A percentile compares a stretch with the other conserved stretches of the same genome.
phyloP scores from a whole-genome alignment of 53 echinoderm and acorn worm genomes.

The Henricia sp. region DNA sequence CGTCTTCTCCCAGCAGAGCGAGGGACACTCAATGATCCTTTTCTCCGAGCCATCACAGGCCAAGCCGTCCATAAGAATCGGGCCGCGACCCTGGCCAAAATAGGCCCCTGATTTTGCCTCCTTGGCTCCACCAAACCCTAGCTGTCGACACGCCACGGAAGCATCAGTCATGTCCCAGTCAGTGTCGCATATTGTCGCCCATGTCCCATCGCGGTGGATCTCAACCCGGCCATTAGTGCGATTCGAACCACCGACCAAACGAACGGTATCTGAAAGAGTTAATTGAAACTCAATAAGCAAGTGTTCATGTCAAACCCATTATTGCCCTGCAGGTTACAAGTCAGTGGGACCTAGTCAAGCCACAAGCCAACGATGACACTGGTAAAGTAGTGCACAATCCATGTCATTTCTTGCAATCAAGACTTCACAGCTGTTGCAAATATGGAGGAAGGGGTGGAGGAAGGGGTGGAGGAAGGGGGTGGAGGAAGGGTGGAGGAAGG shows the following conservation, averaged over 20 bases:
- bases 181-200: conserved; percentile 43
- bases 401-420: no score
- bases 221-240: neutral
- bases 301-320: no score
- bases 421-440: no score
- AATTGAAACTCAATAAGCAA: no score
- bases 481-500: no score
- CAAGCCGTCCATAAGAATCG: conserved; percentile 16
- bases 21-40: neutral
- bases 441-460: no score
- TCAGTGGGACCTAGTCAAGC: no score
- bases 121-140: conserved; percentile 18
- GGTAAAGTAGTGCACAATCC: no score
- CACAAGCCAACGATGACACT: no score
- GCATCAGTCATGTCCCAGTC: conserved; percentile 47
- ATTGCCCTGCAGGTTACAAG: no score
- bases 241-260: neutral
- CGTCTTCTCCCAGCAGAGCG: neutral
- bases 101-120: conserved; percentile 1
- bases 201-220: neutral
- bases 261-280: neutral
- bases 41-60: conserved; percentile 35
- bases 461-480: no score
- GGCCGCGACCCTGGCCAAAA: conserved; percentile 38
- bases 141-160: conserved; percentile 24